Base-by-base conservation (phyloP, 2,888 invertebrate genomes). In the Idaea biselata region DNA sequence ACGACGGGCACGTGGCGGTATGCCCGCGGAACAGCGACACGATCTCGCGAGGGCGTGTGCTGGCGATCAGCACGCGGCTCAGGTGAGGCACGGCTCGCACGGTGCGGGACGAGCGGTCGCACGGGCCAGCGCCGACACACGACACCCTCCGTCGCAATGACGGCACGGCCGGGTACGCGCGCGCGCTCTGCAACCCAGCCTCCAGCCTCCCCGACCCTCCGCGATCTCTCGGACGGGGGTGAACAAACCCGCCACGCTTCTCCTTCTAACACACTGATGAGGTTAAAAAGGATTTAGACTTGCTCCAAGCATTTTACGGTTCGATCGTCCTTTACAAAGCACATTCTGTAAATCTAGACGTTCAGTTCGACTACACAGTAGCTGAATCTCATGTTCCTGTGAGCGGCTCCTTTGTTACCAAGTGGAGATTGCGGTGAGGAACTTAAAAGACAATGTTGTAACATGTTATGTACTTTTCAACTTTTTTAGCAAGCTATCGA, bases 161-260 rank as follows among this genome's bases (percentile, higher is more conserved):
- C 91, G 91, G 90, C 89, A 86, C 90, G 89, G 88, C 91, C 90
- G 91, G 91, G 91, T 79, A 89, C 91, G 89, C 91, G 91, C 90
- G 88, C 90, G 91, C 91, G 91, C 91, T 71, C 86, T 91, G 83
- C 84, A 86, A 69, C 86, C 80, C 90, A 87, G 86, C 89, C 85
- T 88, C 88, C 87, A 90, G 88, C 87, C 73, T 82, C 82, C 74
- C 87, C 89, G 89, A 89, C 78, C 76, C 70, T 70, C 80, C 70
- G 77, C 89, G 89, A 88, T 64, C 80, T 80, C 85, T 76, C 83
- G 79, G 65, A 72, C 74, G 88, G 85, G 56, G 91, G 88, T 89
- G 91, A 90, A 91, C 90, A 91, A 91, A 91, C 91, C 89, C 87
- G 83, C 86, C 85, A 82, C 84, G 80, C 87, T 86, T 88, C 89